Percentiles rank a stretch among this genome's conserved stretches.
Evolutionary conservation across 2,797 vertebrate genomes (phyloP).

Genomic region (Catharus ustulatus): DNA sequence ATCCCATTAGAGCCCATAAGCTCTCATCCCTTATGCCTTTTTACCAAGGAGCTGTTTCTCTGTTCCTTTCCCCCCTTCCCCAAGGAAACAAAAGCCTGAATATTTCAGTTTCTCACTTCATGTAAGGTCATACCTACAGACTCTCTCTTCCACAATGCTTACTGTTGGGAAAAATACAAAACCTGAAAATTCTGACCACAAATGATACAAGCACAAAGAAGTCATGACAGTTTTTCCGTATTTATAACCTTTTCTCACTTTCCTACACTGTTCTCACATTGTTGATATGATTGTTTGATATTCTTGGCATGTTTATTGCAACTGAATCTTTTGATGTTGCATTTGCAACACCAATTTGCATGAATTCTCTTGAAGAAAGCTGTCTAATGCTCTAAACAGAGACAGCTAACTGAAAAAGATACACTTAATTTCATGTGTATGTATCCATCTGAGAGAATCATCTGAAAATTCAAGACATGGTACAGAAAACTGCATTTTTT

Average conservation of each 20-base stretch:
- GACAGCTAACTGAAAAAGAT: not conserved
- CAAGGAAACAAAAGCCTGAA: not conserved
- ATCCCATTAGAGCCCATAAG: not conserved
- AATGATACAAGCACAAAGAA: not conserved
- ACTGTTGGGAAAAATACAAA: not conserved
- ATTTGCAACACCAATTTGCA: not conserved
- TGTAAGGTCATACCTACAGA: not conserved
- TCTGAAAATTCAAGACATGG: not conserved
- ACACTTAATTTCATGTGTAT: not conserved
- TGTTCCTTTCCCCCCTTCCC: not conserved
- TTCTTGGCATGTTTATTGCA: not conserved
- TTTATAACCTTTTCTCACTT: not conserved
- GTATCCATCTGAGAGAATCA: not conserved
- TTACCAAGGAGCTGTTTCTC: not conserved
- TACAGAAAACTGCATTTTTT: not conserved
- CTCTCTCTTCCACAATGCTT: not conserved
- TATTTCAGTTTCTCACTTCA: not conserved
- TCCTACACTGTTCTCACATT: not conserved
- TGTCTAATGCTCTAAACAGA: not conserved
- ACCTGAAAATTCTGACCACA: not conserved
- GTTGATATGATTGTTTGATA: not conserved
- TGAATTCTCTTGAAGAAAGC: not conserved
- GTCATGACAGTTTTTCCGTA: not conserved
- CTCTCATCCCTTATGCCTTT: not conserved
- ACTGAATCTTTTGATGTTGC: not conserved